Percentiles rank a stretch among this genome's conserved stretches.
Conservation (phyloP, 2,888 invertebrate species). For the Drosophila formosana region DNA sequence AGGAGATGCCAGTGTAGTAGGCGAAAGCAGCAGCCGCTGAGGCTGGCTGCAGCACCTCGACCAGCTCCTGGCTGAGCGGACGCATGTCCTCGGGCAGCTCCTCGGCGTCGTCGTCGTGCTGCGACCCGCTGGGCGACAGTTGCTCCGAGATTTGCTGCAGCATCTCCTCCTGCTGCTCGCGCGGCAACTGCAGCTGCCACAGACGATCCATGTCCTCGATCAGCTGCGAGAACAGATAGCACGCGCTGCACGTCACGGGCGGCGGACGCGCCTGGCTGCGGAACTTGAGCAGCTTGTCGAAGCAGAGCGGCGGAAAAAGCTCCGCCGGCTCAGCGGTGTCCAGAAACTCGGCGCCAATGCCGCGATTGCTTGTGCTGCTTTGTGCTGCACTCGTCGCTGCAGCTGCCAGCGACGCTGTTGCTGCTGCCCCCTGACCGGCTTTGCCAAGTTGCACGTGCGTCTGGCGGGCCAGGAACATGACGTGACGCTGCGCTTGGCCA, state of each 20-base stretch:
- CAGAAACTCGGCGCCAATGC: slow-evolving; percentile 76
- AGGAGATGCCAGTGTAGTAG: slow-evolving; percentile 79
- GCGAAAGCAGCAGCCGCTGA: slow-evolving; percentile 73
- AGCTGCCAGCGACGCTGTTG: neutral
- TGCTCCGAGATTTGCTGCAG: slow-evolving; percentile 80
- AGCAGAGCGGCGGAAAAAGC: slow-evolving; percentile 77
- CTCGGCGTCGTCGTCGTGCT: slow-evolving; percentile 46
- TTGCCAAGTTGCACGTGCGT: slow-evolving; percentile 59
- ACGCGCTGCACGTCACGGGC: slow-evolving; percentile 20
- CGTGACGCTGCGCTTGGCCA: slow-evolving; percentile 40
- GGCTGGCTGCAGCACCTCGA: slow-evolving; percentile 65
- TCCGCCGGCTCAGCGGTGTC: slow-evolving; percentile 81
- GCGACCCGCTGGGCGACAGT: slow-evolving; percentile 62
- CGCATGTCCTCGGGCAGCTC: slow-evolving; percentile 42
- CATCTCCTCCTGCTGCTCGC: slow-evolving; percentile 71
- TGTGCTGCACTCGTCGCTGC: neutral
- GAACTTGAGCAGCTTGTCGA: slow-evolving; percentile 81
- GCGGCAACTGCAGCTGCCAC: slow-evolving; percentile 79
- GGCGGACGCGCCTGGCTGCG: slow-evolving; percentile 42
- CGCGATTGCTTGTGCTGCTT: neutral
- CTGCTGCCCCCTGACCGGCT: neutral
- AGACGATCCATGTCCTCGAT: slow-evolving; percentile 84
- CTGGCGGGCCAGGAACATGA: slow-evolving; percentile 78
- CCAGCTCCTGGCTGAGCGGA: slow-evolving; percentile 62
- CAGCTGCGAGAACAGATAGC: slow-evolving; percentile 83